Conservation (phyloP, 2,113 vertebrate species). For the Oreochromis niloticus region DNA sequence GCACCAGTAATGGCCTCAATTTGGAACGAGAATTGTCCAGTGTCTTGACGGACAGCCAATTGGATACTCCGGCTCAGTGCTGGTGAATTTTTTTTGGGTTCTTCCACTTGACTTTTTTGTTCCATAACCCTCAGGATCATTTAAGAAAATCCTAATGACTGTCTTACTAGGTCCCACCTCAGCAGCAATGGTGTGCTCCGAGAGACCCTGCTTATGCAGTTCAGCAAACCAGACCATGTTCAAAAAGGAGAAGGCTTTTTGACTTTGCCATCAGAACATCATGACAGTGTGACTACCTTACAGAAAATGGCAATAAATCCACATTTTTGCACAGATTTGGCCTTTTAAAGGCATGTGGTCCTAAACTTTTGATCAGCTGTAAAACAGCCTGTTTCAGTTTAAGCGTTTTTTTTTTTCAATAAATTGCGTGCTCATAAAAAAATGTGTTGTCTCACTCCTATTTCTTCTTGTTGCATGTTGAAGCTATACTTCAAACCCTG, state of each 20-base stretch:
- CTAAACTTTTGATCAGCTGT: neutral
- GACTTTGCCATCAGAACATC: neutral
- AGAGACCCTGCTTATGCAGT: rapidly evolving
- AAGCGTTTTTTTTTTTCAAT: rapidly evolving
- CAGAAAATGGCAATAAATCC: neutral
- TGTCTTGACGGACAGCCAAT: neutral
- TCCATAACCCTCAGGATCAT: neutral
- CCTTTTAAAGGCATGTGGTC: neutral
- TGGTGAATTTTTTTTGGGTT: neutral
- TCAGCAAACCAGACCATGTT: rapidly evolving
- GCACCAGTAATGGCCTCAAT: neutral
- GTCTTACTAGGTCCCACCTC: rapidly evolving
- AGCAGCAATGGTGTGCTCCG: rapidly evolving
- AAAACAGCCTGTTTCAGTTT: rapidly evolving
- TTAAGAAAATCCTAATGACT: neutral
- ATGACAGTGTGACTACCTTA: neutral
- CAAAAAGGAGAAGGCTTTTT: neutral
- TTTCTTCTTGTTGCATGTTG: neutral
- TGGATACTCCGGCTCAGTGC: neutral
- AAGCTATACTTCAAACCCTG: neutral
- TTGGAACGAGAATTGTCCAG: no score
- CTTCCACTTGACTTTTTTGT: neutral
- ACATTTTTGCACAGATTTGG: rapidly evolving
- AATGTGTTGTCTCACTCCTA: neutral
- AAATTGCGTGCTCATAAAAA: neutral